phyloP scores from a whole-genome alignment of 1,140 invertebrate genomes.

The Drosophila insularis region DNA sequence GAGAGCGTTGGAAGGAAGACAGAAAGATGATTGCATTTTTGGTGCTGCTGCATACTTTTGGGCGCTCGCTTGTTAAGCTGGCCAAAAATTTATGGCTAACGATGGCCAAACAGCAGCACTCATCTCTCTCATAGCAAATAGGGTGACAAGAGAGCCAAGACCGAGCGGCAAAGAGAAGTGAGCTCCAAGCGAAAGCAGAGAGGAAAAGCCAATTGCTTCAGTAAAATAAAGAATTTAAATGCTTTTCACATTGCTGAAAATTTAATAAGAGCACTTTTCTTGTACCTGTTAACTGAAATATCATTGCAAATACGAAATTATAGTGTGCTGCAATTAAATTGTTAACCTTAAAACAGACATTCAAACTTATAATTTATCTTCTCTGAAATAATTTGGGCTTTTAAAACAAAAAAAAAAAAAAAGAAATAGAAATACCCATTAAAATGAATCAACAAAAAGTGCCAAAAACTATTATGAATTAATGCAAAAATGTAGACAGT shows the following conservation, averaged over 20 bases:
- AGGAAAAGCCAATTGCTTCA: constrained; percentile 2
- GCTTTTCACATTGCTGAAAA: constrained; percentile 1
- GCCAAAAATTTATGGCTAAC: constrained; percentile 47
- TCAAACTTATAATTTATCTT: too few relatives aligned
- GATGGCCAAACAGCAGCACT: constrained; percentile 15
- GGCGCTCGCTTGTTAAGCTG: constrained; percentile 50
- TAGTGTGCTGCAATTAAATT: not conserved
- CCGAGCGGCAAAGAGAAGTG: not conserved
- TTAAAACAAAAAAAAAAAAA: too few relatives aligned
- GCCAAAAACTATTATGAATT: too few relatives aligned
- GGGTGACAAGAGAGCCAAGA: not conserved
- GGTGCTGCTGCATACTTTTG: not conserved
- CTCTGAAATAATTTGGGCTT: too few relatives aligned
- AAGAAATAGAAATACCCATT: too few relatives aligned
- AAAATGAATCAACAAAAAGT: too few relatives aligned
- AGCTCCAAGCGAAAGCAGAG: not conserved
- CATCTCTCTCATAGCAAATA: constrained; percentile 11
- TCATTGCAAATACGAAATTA: not conserved
- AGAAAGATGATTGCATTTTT: constrained; percentile 3
- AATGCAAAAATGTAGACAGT: too few relatives aligned
- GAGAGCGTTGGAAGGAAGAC: not conserved
- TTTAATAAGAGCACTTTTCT: not conserved
- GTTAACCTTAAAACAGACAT: too few relatives aligned
- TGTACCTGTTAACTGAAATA: not conserved
- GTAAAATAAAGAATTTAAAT: constrained; percentile 5